Evolutionary conservation across 2,888 invertebrate genomes (phyloP).

Genomic region (Rhaphigaster nebulosa): DNA sequence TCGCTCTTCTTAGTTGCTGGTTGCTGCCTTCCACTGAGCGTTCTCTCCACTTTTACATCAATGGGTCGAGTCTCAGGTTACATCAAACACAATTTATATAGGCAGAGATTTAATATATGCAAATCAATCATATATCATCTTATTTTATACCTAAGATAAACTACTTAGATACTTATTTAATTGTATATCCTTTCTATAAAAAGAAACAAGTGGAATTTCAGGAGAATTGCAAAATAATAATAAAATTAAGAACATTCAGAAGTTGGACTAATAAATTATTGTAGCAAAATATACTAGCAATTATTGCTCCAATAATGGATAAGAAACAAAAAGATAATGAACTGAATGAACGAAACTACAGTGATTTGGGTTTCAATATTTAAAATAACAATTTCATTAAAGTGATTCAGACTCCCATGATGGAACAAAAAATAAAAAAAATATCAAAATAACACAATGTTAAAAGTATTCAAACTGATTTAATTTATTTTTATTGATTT

Average conservation of each 20-base stretch:
- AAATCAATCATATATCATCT: not conserved
- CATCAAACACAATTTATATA: not conserved
- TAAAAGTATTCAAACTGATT: not conserved
- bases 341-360: not conserved
- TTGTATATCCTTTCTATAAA: not conserved
- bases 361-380: not conserved
- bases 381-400: not conserved
- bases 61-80: not conserved
- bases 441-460: not conserved
- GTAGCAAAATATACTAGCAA: no score
- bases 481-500: not conserved
- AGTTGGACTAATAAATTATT: no score
- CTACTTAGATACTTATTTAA: not conserved
- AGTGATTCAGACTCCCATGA: not conserved
- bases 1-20: no score
- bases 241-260: no score
- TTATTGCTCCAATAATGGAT: no score
- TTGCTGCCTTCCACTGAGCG: not conserved
- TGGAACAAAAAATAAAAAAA: not conserved
- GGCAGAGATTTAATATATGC: not conserved
- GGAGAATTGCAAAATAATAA: not conserved
- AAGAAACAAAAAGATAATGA: not conserved
- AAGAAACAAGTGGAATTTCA: not conserved
- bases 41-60: not conserved
- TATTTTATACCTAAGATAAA: not conserved